phyloP scores from a whole-genome alignment of 2,888 invertebrate genomes.

The Mythimna loreyi region DNA sequence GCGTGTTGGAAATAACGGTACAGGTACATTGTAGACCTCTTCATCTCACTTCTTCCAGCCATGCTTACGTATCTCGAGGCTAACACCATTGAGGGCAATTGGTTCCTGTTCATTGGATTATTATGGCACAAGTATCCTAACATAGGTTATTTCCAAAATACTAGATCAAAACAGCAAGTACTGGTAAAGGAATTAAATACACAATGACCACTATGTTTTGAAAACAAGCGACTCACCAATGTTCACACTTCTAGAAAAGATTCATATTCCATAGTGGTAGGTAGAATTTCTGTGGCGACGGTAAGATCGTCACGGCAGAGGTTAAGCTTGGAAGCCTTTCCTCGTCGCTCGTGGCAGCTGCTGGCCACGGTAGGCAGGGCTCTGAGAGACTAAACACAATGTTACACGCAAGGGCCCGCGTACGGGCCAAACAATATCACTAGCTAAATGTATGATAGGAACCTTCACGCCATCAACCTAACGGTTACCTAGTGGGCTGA shows the following conservation, averaged over 20 bases:
- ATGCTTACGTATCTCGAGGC: conserved; percentile 20
- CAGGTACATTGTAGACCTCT: conserved; percentile 33
- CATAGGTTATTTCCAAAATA: conserved; percentile 32
- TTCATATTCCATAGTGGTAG: conserved; percentile 44
- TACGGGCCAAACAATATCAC: conserved; percentile 72
- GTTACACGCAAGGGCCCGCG: conserved; percentile 80
- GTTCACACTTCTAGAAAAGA: conserved; percentile 56
- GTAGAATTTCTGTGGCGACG: conserved; percentile 53
- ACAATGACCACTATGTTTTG: conserved; percentile 65
- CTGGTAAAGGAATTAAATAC: conserved; percentile 40
- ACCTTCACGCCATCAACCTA: conserved; percentile 81
- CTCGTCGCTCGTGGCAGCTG: conserved; percentile 62
- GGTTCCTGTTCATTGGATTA: conserved; percentile 72
- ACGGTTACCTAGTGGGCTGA: conserved; percentile 90
- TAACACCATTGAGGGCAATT: conserved; percentile 32
- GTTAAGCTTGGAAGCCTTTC: conserved; percentile 54
- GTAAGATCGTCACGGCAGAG: conserved; percentile 53
- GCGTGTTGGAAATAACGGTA: conserved; percentile 23
- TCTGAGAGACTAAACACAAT: conserved; percentile 85
- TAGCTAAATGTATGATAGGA: conserved; percentile 74
- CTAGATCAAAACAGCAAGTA: conserved; percentile 39
- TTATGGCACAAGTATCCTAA: conserved; percentile 67
- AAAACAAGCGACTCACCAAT: conserved; percentile 76
- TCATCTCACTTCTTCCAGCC: conserved; percentile 39
- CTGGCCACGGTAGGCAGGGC: conserved; percentile 62